Evolutionary conservation across 2,797 vertebrate species (phyloP).

Genomic region (Cossypha dichroa): DNA sequence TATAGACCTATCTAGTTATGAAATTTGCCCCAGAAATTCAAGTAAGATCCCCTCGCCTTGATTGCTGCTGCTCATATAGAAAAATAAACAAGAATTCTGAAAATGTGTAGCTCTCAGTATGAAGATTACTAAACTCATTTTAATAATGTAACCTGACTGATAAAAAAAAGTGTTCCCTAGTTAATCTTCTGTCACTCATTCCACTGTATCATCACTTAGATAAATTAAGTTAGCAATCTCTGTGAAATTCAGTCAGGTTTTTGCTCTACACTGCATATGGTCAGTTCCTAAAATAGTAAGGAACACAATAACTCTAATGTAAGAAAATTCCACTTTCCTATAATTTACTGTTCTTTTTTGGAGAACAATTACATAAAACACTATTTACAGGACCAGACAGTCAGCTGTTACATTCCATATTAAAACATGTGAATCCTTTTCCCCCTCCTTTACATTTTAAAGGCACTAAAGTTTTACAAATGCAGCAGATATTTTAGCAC

Average conservation of each 20-base stretch:
- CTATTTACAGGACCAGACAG: background rate
- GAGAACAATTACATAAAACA: background rate
- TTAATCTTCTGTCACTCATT: constrained; percentile 19
- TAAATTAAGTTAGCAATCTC: constrained; percentile 30
- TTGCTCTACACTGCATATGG: background rate
- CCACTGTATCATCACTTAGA: background rate
- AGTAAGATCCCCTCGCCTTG: accelerated
- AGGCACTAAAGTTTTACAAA: background rate
- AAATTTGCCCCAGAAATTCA: background rate
- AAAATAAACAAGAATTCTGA: background rate
- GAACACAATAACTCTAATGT: constrained; percentile 8
- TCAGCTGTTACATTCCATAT: background rate
- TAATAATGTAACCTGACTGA: constrained; percentile 9
- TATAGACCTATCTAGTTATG: background rate
- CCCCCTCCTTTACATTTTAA: background rate
- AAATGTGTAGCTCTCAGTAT: background rate
- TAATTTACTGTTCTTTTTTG: background rate
- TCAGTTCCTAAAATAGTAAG: constrained; percentile 32
- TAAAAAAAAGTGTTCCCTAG: background rate
- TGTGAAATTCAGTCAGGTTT: background rate
- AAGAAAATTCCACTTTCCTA: background rate
- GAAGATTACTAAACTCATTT: background rate
- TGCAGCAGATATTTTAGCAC: background rate
- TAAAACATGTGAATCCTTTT: background rate
- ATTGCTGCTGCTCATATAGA: background rate